Evolutionary conservation across 2,113 vertebrate species (phyloP).

Genomic region (Lipophrys pholis): DNA sequence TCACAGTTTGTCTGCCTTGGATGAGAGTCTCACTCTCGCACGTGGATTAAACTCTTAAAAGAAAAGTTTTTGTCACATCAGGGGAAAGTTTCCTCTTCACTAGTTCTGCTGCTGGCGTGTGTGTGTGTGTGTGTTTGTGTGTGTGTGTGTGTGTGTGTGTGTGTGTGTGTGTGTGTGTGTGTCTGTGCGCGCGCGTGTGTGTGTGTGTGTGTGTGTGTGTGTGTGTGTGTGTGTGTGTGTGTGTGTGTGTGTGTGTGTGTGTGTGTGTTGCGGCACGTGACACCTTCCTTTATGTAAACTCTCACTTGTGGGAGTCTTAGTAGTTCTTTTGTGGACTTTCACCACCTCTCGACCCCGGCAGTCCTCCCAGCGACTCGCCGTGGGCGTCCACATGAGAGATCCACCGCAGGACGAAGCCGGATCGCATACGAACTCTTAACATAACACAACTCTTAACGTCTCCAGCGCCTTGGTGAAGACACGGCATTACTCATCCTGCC

Average conservation of each 20-base stretch:
- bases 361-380: slow-evolving; percentile 17
- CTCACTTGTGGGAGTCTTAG: slow-evolving; percentile 45
- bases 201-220: background rate
- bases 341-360: slow-evolving; percentile 44
- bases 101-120: too few relatives aligned
- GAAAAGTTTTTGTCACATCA: background rate
- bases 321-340: slow-evolving; percentile 30
- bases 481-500: slow-evolving; percentile 22
- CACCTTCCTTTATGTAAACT: slow-evolving; percentile 46
- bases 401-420: slow-evolving; percentile 23
- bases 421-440: slow-evolving; percentile 5
- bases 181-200: background rate
- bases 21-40: background rate
- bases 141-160: background rate
- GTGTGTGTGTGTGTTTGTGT: too few relatives aligned
- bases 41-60: slow-evolving; percentile 8
- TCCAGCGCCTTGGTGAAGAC: background rate
- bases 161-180: background rate
- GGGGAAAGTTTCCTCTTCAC: background rate
- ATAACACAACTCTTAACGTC: too few relatives aligned
- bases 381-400: slow-evolving; percentile 47
- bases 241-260: background rate
- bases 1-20: background rate
- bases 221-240: too few relatives aligned
- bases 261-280: slow-evolving; percentile 26